Evolutionary conservation across 1,140 invertebrate species (phyloP), one percentile per base, ranked within the genome.

Genomic region (Ephestia elutella): DNA sequence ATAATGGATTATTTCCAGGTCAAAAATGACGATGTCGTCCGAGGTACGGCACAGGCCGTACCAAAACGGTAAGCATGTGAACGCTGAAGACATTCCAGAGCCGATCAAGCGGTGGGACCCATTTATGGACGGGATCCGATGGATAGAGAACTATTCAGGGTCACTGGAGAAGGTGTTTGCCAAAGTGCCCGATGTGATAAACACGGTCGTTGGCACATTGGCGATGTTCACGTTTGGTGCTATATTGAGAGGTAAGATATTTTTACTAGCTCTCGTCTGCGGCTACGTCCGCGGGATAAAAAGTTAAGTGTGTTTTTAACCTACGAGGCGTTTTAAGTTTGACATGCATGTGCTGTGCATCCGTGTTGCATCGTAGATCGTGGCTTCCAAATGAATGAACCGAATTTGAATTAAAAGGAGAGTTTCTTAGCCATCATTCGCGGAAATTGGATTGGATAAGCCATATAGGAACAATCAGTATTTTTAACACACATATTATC

Each of bases 141-240:
- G 91, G 91, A 82, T 89, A 8, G 91, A 92, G 51, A 89, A 82
- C 49, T 90, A 92, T 62, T 76, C 81, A 5, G 84, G 89, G 0
- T 71, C 70, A 8, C 64, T 92, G 15, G 90, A 92, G 54, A 90
- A 90, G 56, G 84, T 90, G 53, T 92, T 91, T 75, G 71, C 82
- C 9, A 83, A 75, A 21, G 35, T 92, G 13, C 91, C 91, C 15
- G 88, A 87, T 7, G 88, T 86, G 38, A 70, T 91, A 5, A 89
- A 86, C 19, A 87, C 87, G 5, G 80, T 90, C 32, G 86, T 91
- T 11, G 90, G 89, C 0, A 91, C 90, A 9, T 67, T 91, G 2
- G 90, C 90, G 3, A 81, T 92, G 13, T 92, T 92, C 69, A 86
- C 90, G 32, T 82, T 92, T 20, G 92, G 91, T 28, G 82, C 91